Evolutionary conservation across 2,113 vertebrate genomes (phyloP), one percentile per base, ranked within the genome.

Genomic region (Ptilonorhynchus violaceus): DNA sequence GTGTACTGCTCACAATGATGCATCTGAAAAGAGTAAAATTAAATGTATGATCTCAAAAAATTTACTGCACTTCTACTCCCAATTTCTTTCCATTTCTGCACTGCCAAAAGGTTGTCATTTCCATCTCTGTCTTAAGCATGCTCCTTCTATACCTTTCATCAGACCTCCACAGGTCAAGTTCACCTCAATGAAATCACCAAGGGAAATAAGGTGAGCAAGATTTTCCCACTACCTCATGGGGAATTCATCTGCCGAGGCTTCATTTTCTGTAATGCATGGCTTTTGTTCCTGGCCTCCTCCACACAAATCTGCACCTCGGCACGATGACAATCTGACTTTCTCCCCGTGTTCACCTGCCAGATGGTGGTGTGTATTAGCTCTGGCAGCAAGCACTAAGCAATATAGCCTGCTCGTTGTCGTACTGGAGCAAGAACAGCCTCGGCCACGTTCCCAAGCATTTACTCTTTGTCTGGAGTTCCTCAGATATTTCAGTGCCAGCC

Each of bases 381-480:
- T 76, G 93, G 73, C 18, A 50, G 89, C 20, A 21, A 42, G 74
- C 88, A 53, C 90, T 47, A 46, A 90, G 92, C 56, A 85, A 35
- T 67, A 89, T 93, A 90, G 92, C 82, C 63, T 95, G 59, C 55
- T 70, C 42, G 3, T 42, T 84, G 67, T 73, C 81, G 69, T 37
- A 60, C 37, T 44, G 66, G 70, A 94, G 89, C 75, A 95, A 69
- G 37, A 96, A 46, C 79, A 92, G 33, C 72, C 49, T 74, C 76
- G 10, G 81, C 93, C 91, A 55, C 22, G 2, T 81, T 97, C 75
- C 77, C 75, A 81, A 88, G 63, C 89, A 75, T 20, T 96, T 72
- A 84, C 25, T 95, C 91, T 96, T 95, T 84, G 87, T 96, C 96
- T 93, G 75, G 85, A 84, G 74, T 70, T 92, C 75, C 75, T 97